Percentiles rank a stretch among this genome's conserved stretches.
Evolutionary conservation across 2,888 invertebrate species (phyloP).

Genomic region (Megastigmus dorsalis): DNA sequence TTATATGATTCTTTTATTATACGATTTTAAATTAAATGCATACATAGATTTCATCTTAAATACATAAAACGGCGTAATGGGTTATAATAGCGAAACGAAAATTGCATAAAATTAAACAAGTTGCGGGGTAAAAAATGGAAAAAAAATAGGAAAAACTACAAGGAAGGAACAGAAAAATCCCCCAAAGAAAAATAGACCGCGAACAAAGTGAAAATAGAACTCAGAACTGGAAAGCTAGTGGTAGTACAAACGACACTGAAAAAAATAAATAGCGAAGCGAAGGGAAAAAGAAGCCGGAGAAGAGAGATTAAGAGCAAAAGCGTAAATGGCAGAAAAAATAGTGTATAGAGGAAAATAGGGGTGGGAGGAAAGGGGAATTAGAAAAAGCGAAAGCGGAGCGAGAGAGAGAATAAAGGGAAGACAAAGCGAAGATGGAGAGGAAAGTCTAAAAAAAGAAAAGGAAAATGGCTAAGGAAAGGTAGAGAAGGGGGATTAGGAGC

Average conservation of each 20-base stretch:
- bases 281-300: not conserved
- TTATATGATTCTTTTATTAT: too few species aligned
- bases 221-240: not conserved
- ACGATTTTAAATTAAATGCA: too few species aligned
- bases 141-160: too few species aligned
- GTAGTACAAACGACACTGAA: not conserved
- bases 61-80: too few species aligned
- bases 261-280: not conserved
- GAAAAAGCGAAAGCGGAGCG: not conserved
- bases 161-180: not conserved
- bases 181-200: too few species aligned
- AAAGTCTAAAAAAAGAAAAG: slow-evolving; percentile 3
- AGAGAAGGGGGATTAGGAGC: slow-evolving; percentile 33
- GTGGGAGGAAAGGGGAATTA: slow-evolving; percentile 26
- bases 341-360: not conserved
- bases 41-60: too few species aligned
- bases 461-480: slow-evolving; percentile 24
- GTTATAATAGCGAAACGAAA: too few species aligned
- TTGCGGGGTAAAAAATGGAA: too few species aligned
- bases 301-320: not conserved
- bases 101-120: too few species aligned
- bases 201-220: not conserved
- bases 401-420: not conserved
- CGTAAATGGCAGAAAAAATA: slow-evolving; percentile 11
- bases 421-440: not conserved